Conservation (phyloP, 2,113 vertebrate species). For the Chiloscyllium plagiosum region DNA sequence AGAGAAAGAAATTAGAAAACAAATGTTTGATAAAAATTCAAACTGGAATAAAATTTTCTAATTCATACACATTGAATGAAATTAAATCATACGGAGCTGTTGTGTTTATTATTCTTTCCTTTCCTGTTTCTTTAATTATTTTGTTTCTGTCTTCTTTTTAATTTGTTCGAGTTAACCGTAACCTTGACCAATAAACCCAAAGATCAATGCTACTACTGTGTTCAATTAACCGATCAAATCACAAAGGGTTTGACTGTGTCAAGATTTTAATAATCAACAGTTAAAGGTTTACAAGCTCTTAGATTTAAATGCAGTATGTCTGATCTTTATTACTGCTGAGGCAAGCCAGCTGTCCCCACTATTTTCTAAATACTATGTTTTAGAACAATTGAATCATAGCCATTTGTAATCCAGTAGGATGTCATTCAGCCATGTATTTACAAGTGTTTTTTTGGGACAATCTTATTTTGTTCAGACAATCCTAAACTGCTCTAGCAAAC, state of each 20-base stretch:
- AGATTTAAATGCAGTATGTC: neutral
- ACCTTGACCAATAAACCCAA: neutral
- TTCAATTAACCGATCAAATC: neutral
- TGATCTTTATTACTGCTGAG: neutral
- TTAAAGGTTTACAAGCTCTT: neutral
- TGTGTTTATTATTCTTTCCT: neutral
- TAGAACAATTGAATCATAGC: conserved; percentile 3
- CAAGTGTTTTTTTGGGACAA: neutral
- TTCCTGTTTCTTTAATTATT: neutral
- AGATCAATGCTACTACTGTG: neutral
- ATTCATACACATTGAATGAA: neutral
- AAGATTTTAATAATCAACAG: conserved; percentile 7
- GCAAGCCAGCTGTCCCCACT: neutral
- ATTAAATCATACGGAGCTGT: neutral
- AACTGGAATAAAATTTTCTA: neutral
- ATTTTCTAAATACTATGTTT: neutral
- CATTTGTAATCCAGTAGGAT: neutral
- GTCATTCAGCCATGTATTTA: neutral
- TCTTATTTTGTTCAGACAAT: neutral
- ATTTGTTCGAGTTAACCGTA: neutral
- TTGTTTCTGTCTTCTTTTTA: neutral
- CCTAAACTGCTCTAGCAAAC: neutral
- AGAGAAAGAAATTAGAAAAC: neutral
- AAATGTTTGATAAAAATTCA: neutral
- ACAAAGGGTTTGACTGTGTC: conserved; percentile 8